phyloP scores from a whole-genome alignment of 2,113 vertebrate species.

The Elephantulus edwardii region DNA sequence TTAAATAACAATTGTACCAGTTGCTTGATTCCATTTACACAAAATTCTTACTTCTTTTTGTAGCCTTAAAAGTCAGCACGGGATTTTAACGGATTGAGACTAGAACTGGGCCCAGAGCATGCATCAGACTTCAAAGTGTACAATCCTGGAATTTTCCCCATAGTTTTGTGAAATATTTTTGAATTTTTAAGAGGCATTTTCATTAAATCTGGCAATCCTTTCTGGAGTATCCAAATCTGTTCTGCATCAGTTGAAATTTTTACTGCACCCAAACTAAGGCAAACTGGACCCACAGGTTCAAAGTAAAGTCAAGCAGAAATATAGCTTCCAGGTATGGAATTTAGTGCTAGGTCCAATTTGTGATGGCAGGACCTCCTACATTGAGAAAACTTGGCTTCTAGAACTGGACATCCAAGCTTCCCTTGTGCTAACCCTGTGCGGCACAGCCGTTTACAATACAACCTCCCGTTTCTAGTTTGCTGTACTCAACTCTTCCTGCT shows the following conservation, averaged over 20 bases:
- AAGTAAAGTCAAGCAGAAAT: not conserved
- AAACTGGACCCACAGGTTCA: not conserved
- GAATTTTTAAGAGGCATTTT: conserved; percentile 41
- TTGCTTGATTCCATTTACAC: not conserved
- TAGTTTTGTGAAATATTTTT: not conserved
- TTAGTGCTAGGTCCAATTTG: no score
- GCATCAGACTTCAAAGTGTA: conserved; percentile 34
- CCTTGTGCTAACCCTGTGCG: not conserved
- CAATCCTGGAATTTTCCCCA: conserved; percentile 24
- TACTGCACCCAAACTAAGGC: not conserved
- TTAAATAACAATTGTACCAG: not conserved
- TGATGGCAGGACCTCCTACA: rapidly evolving
- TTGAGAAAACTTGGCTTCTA: rapidly evolving
- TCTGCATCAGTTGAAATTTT: not conserved
- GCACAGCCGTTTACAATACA: no score
- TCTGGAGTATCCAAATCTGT: conserved; percentile 33
- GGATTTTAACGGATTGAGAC: conserved; percentile 8
- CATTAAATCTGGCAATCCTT: conserved; percentile 22
- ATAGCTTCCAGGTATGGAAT: rapidly evolving
- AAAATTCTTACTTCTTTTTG: not conserved
- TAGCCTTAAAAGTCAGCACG: not conserved
- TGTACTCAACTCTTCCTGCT: not conserved
- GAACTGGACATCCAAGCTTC: no score
- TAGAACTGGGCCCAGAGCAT: not conserved
- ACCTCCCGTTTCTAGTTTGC: not conserved